Evolutionary conservation across 2,113 vertebrate genomes (phyloP).

Genomic region (Redunca redunca): DNA sequence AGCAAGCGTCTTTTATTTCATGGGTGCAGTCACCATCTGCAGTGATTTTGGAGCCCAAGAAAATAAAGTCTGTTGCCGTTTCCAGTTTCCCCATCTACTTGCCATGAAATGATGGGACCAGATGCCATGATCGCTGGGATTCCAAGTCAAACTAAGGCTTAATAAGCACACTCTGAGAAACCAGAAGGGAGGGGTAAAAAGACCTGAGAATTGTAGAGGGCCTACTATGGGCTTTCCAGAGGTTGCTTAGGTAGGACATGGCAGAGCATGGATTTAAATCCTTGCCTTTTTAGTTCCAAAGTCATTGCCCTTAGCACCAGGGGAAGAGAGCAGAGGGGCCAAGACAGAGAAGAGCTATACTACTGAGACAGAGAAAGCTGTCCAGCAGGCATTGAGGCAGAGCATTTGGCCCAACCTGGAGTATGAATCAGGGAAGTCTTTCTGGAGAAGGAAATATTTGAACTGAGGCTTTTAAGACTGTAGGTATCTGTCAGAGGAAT

Average conservation of each 20-base stretch:
- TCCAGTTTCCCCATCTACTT: neutral
- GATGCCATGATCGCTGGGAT: neutral
- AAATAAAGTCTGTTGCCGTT: neutral
- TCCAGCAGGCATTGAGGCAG: neutral
- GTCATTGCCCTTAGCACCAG: neutral
- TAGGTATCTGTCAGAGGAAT: neutral
- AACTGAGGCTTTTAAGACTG: neutral
- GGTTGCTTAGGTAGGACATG: neutral
- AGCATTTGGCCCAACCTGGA: neutral
- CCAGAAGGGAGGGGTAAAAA: neutral
- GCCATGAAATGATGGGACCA: neutral
- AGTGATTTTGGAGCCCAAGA: neutral
- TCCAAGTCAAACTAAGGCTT: neutral
- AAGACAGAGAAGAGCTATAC: neutral
- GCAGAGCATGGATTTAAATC: neutral
- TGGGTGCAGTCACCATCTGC: neutral
- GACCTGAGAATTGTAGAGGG: neutral
- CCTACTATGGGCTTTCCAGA: neutral
- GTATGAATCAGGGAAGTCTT: neutral
- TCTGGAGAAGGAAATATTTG: neutral
- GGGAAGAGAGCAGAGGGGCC: neutral
- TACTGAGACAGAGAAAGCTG: neutral
- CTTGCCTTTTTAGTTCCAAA: neutral
- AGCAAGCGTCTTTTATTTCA: neutral
- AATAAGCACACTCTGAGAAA: neutral